A percentile compares a stretch with the other conserved stretches of the same genome.
Evolutionary conservation across 2,113 vertebrate genomes (phyloP).

Genomic region (Mugil cephalus): DNA sequence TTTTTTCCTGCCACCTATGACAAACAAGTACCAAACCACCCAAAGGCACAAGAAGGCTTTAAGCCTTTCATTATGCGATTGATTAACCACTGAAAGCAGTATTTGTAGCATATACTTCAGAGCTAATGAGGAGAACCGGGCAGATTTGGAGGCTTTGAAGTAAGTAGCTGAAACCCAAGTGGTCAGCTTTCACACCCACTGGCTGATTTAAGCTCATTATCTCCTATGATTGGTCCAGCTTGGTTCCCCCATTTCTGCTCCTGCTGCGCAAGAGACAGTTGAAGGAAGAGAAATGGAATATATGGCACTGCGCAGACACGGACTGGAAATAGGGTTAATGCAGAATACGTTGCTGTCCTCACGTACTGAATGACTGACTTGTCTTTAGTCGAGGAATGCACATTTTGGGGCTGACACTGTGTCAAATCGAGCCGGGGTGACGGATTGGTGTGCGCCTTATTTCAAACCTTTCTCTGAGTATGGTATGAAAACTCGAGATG

Average conservation of each 20-base stretch:
- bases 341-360: constrained; percentile 32
- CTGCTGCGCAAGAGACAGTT: constrained; percentile 57
- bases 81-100: constrained; percentile 64
- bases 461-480: constrained; percentile 5
- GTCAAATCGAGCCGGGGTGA: constrained; percentile 27
- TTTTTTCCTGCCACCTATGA: constrained; percentile 7
- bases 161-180: constrained; percentile 64
- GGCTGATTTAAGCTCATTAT: constrained; percentile 73
- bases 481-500: background rate
- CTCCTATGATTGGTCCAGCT: constrained; percentile 65
- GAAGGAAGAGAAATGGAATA: constrained; percentile 47
- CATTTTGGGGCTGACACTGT: constrained; percentile 11
- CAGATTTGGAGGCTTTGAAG: constrained; percentile 73
- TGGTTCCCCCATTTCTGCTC: constrained; percentile 34
- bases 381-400: constrained; percentile 19
- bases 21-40: constrained; percentile 23
- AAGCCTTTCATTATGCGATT: constrained; percentile 67
- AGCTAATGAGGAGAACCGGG: constrained; percentile 69
- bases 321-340: constrained; percentile 41
- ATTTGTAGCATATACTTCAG: constrained; percentile 59
- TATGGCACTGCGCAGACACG: constrained; percentile 21
- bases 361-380: constrained; percentile 36
- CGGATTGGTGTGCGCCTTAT: background rate
- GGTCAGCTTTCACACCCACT: constrained; percentile 69
- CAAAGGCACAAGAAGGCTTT: constrained; percentile 41